Evolutionary conservation across 2,113 vertebrate species (phyloP), one percentile per base, ranked within the genome.

Genomic region (Seriola rivoliana): DNA sequence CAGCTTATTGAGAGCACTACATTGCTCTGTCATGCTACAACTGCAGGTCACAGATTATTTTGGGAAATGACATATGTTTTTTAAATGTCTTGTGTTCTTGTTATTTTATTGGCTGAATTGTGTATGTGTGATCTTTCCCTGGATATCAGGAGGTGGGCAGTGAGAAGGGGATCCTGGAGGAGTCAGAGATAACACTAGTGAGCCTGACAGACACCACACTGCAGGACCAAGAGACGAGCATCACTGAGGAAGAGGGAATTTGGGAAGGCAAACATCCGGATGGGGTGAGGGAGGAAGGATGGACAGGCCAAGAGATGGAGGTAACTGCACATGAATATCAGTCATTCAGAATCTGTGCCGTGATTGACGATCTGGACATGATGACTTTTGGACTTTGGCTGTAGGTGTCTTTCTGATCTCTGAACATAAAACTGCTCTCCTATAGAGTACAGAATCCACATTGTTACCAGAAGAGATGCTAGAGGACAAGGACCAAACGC

Each of bases 101-200:
- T 14, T 8, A 19, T 8, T 1, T 17, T 17, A 4, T 13, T 21
- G 40, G n/a, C 29, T 75, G 57, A 50, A 12, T 8, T 48, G 32
- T 55, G 32, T 58, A 10, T 3, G n/a, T 9, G 23, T 55, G 34
- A 0, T 50, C 62, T 48, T n/a, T 52, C 54, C 8, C 8, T 80
- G 44, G 71, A 73, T 32, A 19, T 57, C 73, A 98, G 97, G 96
- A 95, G 65, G 82, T 85, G 0, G 93, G 90, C n/a, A 88, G 81
- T 69, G 94, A 94, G 50, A 69, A 1, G 71, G 98, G 97, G 2
- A 99, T 99, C 88, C 94, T 98, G 93, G 97, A 99, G 81, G 97
- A 99, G 85, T 96, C 97, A 0, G 95, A 96, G 52, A 95, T 98
- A 48, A 96, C 97, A 0, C 80, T 98, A 25, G 36, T 96, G 71